Conservation (phyloP, 2,888 invertebrate species). For the Lymantria dispar region DNA sequence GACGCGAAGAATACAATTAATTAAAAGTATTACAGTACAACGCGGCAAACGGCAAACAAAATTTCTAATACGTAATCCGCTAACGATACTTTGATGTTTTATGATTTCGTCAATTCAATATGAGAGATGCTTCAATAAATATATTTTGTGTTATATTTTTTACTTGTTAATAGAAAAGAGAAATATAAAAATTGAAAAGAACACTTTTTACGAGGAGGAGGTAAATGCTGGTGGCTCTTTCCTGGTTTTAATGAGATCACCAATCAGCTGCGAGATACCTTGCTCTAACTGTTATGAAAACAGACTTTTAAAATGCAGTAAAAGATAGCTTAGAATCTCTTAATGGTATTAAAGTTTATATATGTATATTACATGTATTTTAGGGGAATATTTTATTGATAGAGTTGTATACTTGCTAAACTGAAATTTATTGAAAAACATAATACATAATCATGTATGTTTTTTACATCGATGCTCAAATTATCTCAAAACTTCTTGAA, state of each 20-base stretch:
- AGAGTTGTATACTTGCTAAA: no score
- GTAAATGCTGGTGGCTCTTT: slow-evolving; percentile 56
- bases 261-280: slow-evolving; percentile 48
- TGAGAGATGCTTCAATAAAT: slow-evolving; percentile 19
- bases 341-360: slow-evolving; percentile 8
- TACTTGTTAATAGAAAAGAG: slow-evolving; percentile 24
- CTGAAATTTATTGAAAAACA: no score
- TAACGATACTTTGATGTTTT: slow-evolving; percentile 16
- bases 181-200: slow-evolving; percentile 34
- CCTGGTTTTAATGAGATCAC: slow-evolving; percentile 76
- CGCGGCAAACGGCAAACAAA: background rate
- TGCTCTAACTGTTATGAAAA: slow-evolving; percentile 12
- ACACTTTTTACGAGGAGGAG: slow-evolving; percentile 43
- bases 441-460: no score
- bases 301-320: slow-evolving; percentile 26
- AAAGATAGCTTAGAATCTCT: slow-evolving; percentile 21
- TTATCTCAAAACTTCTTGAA: no score
- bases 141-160: slow-evolving; percentile 14
- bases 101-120: slow-evolving; percentile 41
- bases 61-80: background rate
- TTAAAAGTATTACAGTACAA: background rate
- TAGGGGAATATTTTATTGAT: no score
- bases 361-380: no score
- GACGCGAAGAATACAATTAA: background rate
- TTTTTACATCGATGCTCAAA: no score